phyloP scores from a whole-genome alignment of 1,140 invertebrate genomes.

The Ceratina japonica region DNA sequence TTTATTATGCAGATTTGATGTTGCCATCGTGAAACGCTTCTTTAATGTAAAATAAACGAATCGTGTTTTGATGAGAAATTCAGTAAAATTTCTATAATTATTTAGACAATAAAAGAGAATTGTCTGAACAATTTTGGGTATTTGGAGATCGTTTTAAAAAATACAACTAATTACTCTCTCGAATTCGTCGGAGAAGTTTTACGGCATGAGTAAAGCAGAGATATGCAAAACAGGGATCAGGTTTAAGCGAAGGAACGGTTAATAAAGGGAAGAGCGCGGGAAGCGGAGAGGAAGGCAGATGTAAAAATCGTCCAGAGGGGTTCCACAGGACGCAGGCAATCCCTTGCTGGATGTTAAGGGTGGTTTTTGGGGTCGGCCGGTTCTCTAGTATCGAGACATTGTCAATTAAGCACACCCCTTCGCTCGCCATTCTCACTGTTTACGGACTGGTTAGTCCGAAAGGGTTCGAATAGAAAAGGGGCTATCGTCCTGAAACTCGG shows the following conservation, averaged over 20 bases:
- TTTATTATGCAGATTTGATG: background rate
- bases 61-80: background rate
- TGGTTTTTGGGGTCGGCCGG: conserved; percentile 51
- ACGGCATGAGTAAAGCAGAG: background rate
- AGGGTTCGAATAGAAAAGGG: conserved; percentile 1
- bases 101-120: too few relatives aligned
- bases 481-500: conserved; percentile 3
- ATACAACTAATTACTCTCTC: too few relatives aligned
- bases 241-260: conserved; percentile 20
- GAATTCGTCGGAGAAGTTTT: background rate
- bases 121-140: too few relatives aligned
- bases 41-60: background rate
- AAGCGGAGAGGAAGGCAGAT: conserved; percentile 29
- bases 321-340: conserved; percentile 32
- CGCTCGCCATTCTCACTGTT: conserved; percentile 67
- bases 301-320: conserved; percentile 47
- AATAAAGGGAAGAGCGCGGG: background rate
- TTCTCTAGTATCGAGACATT: conserved; percentile 62
- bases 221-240: conserved; percentile 16
- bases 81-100: too few relatives aligned
- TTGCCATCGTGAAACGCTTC: background rate
- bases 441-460: conserved; percentile 56
- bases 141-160: too few relatives aligned
- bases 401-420: conserved; percentile 70
- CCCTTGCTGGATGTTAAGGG: conserved; percentile 45